phyloP scores from a whole-genome alignment of 1,140 invertebrate genomes.

The Manduca sexta region DNA sequence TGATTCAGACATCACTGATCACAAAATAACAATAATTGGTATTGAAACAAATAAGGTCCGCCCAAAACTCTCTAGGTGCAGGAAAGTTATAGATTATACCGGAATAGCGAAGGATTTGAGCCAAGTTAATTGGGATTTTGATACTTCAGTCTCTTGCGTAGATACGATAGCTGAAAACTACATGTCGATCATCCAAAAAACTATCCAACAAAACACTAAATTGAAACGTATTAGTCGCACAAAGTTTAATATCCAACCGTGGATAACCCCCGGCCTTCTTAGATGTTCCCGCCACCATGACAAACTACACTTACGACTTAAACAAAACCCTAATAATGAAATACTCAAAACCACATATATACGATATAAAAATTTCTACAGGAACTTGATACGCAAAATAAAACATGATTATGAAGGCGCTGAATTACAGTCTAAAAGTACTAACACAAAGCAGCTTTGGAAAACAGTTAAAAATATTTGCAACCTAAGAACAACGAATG shows the following conservation, averaged over 20 bases:
- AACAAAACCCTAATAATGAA: neutral
- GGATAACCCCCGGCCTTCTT: too few species aligned
- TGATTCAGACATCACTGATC: slow-evolving; percentile 10
- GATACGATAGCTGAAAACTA: neutral
- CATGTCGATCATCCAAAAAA: neutral
- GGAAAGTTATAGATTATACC: neutral
- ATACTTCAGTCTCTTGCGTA: neutral
- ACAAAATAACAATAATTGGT: neutral
- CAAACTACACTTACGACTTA: neutral
- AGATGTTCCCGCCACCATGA: neutral
- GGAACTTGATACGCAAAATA: too few species aligned
- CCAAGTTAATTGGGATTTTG: neutral
- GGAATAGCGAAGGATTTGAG: too few species aligned
- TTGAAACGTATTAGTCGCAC: neutral
- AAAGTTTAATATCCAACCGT: neutral
- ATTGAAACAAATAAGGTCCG: neutral
- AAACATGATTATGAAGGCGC: too few species aligned
- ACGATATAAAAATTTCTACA: too few species aligned
- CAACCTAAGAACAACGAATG: too few species aligned
- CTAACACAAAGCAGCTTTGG: too few species aligned
- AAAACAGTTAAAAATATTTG: too few species aligned
- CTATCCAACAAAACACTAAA: neutral
- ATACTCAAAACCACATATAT: too few species aligned
- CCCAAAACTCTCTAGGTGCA: neutral
- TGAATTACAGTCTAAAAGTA: too few species aligned